Base-by-base conservation (phyloP, 2,797 vertebrate species). In the Sebastes hopkinsi region DNA sequence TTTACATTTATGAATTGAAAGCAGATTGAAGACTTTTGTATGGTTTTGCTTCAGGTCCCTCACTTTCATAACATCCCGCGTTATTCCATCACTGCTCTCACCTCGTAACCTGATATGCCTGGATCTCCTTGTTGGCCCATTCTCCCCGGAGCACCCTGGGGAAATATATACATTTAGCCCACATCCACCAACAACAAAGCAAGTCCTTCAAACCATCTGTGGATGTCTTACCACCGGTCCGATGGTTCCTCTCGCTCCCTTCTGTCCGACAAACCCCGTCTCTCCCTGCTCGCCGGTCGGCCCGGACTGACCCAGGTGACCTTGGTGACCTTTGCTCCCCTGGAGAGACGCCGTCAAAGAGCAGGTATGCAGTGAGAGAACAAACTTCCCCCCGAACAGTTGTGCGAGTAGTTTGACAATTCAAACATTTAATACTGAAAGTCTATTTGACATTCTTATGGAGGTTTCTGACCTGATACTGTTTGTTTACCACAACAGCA, bases 301-400 rank as follows among this genome's bases (percentile, higher is more conserved):
- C 52, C 99, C 98, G 0, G 90, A 96, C 89, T 98, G 97, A 0
- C 99, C 99, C 6, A 97, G 95, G 78, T 98, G 95, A 90, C 98
- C 98, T 92, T 96, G 96, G 59, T 96, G 95, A 89, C 98, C 98
- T 87, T 98, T 98, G 92, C 86, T 94, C 81, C 98, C 98, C 98
- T 99, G 92, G 58, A 94, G 81, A 88, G 55, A 82, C 5, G 22
- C 36, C 52, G 36, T 65, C 59, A 77, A 22, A 67, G 59, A 82
- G 67, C 73, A 79, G 77, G 60, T 72, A 84, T 79, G 65, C 77
- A 81, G 66, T 6, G 55, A 78, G 71, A 30, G 61, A 16, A 36
- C 50, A 85, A 74, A 72, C 23, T 5, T 50, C 36, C 38, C 58
- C 8, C 61, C 8, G 9, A 72, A 22, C 22, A 62, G 62, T 27